phyloP scores from a whole-genome alignment of 2,888 invertebrate species.

The Abrostola tripartita region DNA sequence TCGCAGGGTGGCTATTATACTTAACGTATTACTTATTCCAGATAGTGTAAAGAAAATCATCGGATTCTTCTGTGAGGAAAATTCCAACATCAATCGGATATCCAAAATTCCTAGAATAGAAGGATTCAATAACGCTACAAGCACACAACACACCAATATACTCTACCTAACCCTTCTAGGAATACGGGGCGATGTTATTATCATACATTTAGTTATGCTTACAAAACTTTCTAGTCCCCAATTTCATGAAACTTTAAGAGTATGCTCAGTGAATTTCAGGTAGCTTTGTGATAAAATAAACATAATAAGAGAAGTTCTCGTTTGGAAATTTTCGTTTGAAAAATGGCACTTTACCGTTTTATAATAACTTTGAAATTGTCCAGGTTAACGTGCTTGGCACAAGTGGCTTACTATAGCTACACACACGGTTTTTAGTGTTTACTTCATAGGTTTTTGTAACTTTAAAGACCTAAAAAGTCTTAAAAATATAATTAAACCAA shows the following conservation, averaged over 20 bases:
- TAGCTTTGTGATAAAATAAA: slow-evolving; percentile 7
- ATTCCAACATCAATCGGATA: too few species aligned
- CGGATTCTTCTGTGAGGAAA: too few species aligned
- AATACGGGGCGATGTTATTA: background rate
- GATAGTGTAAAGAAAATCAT: too few species aligned
- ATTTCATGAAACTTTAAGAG: slow-evolving; percentile 6
- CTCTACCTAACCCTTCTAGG: background rate
- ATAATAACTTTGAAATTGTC: slow-evolving; percentile 4
- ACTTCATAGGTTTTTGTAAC: background rate
- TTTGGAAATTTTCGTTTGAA: slow-evolving; percentile 7
- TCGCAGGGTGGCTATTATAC: too few species aligned
- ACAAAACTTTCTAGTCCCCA: slow-evolving; percentile 5
- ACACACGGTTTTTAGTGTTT: background rate
- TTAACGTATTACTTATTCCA: too few species aligned
- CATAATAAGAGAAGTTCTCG: slow-evolving; percentile 5
- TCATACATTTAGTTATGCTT: background rate
- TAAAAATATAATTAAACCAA: background rate
- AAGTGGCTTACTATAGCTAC: slow-evolving; percentile 1
- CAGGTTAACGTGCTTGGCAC: slow-evolving; percentile 3
- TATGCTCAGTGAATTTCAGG: slow-evolving; percentile 5
- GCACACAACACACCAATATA: background rate
- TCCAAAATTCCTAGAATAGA: too few species aligned
- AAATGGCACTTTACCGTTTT: slow-evolving; percentile 5
- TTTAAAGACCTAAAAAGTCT: background rate
- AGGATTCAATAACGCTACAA: too few species aligned